Conservation (phyloP, 1,140 invertebrate genomes). For the Phenacoccus solenopsis region DNA sequence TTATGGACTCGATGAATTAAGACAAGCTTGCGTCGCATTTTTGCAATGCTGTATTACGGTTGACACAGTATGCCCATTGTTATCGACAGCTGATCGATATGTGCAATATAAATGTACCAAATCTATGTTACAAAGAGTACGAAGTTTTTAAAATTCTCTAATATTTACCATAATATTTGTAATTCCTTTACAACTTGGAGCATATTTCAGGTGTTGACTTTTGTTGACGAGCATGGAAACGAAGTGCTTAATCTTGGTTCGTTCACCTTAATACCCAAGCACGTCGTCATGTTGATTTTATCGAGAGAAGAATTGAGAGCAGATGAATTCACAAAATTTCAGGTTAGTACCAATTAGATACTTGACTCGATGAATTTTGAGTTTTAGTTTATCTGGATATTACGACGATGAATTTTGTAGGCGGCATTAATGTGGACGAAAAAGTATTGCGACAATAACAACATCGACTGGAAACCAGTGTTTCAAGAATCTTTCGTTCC, state of each 20-base stretch:
- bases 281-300: conserved; percentile 78
- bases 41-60: conserved; percentile 89
- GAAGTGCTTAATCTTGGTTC: conserved; percentile 73
- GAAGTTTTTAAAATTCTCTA: background rate
- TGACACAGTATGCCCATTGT: conserved; percentile 85
- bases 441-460: conserved; percentile 59
- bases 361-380: too few species aligned
- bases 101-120: conserved; percentile 94
- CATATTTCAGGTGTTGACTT: conserved; percentile 61
- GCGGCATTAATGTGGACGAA: conserved; percentile 89
- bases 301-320: conserved; percentile 77
- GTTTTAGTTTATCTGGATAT: too few species aligned
- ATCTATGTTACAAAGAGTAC: conserved; percentile 70
- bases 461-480: conserved; percentile 47
- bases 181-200: background rate
- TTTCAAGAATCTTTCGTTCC: conserved; percentile 78
- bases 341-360: conserved; percentile 46
- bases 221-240: conserved; percentile 85
- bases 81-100: conserved; percentile 83
- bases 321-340: conserved; percentile 88
- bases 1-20: conserved; percentile 79
- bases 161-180: too few species aligned
- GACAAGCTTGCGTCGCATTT: conserved; percentile 80
- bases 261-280: conserved; percentile 78
- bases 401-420: conserved; percentile 34